phyloP scores from a whole-genome alignment of 2,797 vertebrate species.

The Enteromius thamalakanensis region DNA sequence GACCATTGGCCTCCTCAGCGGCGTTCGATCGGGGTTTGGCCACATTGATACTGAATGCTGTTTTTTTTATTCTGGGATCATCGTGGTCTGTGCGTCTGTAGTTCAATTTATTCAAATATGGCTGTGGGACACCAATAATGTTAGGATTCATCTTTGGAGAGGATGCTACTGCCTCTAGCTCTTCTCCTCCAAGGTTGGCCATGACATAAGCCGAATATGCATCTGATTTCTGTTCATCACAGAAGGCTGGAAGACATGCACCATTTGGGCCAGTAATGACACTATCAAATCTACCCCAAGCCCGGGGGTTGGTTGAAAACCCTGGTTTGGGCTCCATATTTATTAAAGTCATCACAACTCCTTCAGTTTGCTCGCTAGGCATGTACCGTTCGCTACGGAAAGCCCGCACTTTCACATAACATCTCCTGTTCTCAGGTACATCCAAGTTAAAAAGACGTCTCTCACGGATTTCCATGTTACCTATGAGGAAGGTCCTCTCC shows the following conservation, averaged over 20 bases:
- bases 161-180: constrained; percentile 91
- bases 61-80: constrained; percentile 88
- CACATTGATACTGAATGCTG: constrained; percentile 91
- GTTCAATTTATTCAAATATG: constrained; percentile 89
- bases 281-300: constrained; percentile 97
- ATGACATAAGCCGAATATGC: constrained; percentile 92
- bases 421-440: constrained; percentile 93
- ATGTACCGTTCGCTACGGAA: constrained; percentile 94
- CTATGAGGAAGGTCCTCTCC: constrained; percentile 93
- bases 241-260: constrained; percentile 95
- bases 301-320: constrained; percentile 91
- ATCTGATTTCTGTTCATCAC: constrained; percentile 86
- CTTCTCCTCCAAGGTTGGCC: constrained; percentile 93
- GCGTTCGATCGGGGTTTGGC: constrained; percentile 89
- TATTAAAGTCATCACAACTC: constrained; percentile 91
- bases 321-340: constrained; percentile 93
- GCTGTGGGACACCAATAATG: constrained; percentile 89
- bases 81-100: constrained; percentile 92
- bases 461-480: constrained; percentile 98
- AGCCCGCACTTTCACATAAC: constrained; percentile 92
- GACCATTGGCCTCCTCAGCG: constrained; percentile 90
- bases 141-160: constrained; percentile 90
- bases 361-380: constrained; percentile 92
- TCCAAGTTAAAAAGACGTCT: constrained; percentile 95
- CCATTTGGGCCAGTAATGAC: constrained; percentile 90